phyloP scores from a whole-genome alignment of 2,113 vertebrate species.

The Sapajus apella region DNA sequence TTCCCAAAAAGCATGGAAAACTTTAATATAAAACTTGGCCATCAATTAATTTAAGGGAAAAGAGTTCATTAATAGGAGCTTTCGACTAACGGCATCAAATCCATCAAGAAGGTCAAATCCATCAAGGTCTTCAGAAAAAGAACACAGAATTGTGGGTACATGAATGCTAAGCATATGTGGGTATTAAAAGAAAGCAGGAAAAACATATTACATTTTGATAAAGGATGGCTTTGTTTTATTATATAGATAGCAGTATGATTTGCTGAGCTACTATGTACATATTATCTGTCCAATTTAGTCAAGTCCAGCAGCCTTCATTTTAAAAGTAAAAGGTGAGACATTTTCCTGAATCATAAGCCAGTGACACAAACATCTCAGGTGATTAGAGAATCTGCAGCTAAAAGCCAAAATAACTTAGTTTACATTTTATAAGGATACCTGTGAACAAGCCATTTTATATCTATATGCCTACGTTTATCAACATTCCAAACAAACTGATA shows the following conservation, averaged over 20 bases:
- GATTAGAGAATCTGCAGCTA: constrained; percentile 14
- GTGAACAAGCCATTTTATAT: constrained; percentile 14
- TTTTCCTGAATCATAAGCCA: constrained; percentile 4
- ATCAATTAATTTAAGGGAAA: constrained; percentile 49
- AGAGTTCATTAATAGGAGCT: not conserved
- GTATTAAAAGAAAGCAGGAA: constrained; percentile 12
- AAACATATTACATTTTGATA: not conserved
- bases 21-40: constrained; percentile 26
- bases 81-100: constrained; percentile 48
- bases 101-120: constrained; percentile 8
- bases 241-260: not conserved
- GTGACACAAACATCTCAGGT: constrained; percentile 3
- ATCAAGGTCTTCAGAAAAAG: not conserved
- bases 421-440: not conserved
- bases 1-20: constrained; percentile 28
- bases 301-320: constrained; percentile 4
- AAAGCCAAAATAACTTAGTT: constrained; percentile 43
- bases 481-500: constrained; percentile 36
- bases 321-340: constrained; percentile 27
- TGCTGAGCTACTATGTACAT: not conserved
- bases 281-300: not conserved
- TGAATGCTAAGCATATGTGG: not conserved
- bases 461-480: not conserved
- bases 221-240: constrained; percentile 38
- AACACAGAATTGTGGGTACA: not conserved